Evolutionary conservation across 2,888 invertebrate species (phyloP).

Genomic region (Ganaspis brasiliensis): DNA sequence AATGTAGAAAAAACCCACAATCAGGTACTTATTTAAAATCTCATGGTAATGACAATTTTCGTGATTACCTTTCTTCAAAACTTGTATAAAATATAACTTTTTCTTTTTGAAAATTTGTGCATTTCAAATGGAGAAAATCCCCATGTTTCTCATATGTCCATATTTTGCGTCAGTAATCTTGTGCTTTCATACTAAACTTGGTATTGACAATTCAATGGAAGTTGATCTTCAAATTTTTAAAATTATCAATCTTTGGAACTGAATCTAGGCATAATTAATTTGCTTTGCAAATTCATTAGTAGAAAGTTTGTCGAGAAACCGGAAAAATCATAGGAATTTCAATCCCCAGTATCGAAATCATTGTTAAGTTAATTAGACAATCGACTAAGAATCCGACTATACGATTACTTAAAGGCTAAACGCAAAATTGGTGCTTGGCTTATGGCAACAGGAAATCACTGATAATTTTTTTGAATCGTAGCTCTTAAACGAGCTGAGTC

Average conservation of each 20-base stretch:
- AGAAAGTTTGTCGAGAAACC: too few species aligned
- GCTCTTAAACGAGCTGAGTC: slow-evolving; percentile 20
- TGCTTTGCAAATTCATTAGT: too few species aligned
- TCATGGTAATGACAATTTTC: neutral
- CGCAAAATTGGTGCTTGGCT: slow-evolving; percentile 4
- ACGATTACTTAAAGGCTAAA: neutral
- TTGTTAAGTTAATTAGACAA: too few species aligned
- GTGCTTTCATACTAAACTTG: neutral
- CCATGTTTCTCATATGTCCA: neutral
- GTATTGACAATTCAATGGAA: neutral
- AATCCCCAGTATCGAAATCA: too few species aligned
- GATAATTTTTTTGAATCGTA: slow-evolving; percentile 28
- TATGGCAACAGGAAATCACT: neutral
- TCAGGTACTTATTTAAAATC: neutral
- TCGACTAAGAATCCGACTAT: neutral
- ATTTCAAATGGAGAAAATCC: neutral
- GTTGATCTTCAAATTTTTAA: neutral
- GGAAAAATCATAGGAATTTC: too few species aligned
- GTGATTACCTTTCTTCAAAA: neutral
- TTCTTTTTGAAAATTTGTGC: neutral
- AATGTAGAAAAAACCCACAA: neutral
- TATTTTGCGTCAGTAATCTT: neutral
- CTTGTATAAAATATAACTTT: slow-evolving; percentile 7
- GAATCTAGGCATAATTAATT: too few species aligned
- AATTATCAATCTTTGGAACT: too few species aligned